Percentiles rank a stretch among this genome's conserved stretches.
phyloP scores from a whole-genome alignment of 2,888 invertebrate genomes.

The Pollenia amentaria region DNA sequence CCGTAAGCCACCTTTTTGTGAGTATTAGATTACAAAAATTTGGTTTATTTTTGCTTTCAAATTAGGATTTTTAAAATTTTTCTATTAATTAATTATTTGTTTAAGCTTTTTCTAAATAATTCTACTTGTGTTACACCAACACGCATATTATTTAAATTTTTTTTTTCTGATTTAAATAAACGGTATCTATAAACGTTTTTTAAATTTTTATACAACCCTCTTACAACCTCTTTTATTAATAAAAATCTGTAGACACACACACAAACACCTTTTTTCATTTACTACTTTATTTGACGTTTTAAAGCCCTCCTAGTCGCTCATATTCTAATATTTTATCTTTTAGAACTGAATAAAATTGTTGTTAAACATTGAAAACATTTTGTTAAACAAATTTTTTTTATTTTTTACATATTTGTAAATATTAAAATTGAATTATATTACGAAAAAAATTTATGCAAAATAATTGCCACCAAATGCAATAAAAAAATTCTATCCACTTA shows the following conservation, averaged over 20 bases:
- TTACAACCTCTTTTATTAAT: not conserved
- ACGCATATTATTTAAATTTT: not conserved
- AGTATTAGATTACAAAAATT: too few relatives aligned
- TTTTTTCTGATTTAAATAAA: not conserved
- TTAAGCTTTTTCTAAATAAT: too few relatives aligned
- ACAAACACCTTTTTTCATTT: too few relatives aligned
- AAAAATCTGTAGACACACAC: too few relatives aligned
- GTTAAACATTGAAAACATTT: conserved; percentile 61
- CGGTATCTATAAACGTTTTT: not conserved
- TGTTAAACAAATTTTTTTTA: conserved; percentile 51
- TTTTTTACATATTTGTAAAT: conserved; percentile 32
- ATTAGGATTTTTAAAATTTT: too few relatives aligned
- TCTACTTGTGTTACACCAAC: conserved; percentile 30
- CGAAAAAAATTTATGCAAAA: conserved; percentile 57
- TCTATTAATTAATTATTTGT: too few relatives aligned
- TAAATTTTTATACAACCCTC: conserved; percentile 21
- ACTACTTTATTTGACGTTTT: not conserved
- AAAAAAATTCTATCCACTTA: too few relatives aligned
- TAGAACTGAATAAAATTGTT: conserved; percentile 22
- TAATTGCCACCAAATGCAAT: conserved; percentile 13
- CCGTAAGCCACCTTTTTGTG: too few relatives aligned
- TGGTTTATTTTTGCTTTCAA: too few relatives aligned
- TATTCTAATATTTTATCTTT: conserved; percentile 2
- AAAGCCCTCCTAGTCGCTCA: not conserved
- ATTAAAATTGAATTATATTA: conserved; percentile 29